Evolutionary conservation across 2,888 invertebrate genomes (phyloP), one percentile per base, ranked within the genome.

Genomic region (Drosophila peninsularis): DNA sequence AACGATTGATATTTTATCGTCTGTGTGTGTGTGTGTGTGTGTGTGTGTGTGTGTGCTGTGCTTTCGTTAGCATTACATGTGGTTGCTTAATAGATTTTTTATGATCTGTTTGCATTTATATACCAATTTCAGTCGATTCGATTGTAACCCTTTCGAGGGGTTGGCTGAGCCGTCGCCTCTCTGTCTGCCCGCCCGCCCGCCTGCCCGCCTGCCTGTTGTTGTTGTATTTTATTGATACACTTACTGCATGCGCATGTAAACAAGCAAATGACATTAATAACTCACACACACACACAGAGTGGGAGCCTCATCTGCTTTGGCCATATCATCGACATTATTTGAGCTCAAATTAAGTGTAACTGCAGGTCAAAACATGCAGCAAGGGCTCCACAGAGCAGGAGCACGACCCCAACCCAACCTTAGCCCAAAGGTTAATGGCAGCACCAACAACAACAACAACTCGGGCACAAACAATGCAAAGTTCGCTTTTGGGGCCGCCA

Each of bases 1-100:
- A 85, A 64, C 90, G 88, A 90, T 89, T 90, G 89, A 90, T 90
- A 88, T 81, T 88, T 90, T 85, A 77, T 82, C 74, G 85, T 70
- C 83, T 36, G 50, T 50, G 45, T 36, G 47, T 44, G 42, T 42
- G 50, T 30, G 34, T 34, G 50, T 34, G 45, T 45, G 45, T 37
- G 53, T 47, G 39, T 50, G 41, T 37, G 34, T n/a, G 55, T 41
- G 55, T 49, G 45, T 32, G 42, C 41, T 34, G 39, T 72, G 62
- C 80, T 72, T 68, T 68, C 69, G 76, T 67, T 66, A 75, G 62
- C 55, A 57, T 71, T 83, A 72, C 80, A 82, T 85, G 85, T 89
- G 85, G 89, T 87, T 84, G 80, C 85, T 68, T 86, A 86, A 89
- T 86, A 86, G 85, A 86, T 86, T 88, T 86, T 86, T 89, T 89